Base-by-base conservation (phyloP, 2,888 invertebrate genomes). In the Dioctria rufipes region DNA sequence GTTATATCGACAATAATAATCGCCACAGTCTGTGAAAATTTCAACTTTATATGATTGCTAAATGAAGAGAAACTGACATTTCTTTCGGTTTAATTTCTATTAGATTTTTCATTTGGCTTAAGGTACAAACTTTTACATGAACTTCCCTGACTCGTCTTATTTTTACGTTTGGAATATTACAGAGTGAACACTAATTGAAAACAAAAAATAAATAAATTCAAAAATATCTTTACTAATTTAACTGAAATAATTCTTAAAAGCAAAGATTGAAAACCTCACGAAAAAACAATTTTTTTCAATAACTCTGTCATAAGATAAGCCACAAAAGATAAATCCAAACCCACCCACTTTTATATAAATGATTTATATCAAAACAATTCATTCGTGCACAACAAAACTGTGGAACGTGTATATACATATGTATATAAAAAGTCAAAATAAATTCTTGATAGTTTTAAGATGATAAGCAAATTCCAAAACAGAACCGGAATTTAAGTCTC, bases 391-490 rank as follows among this genome's bases (percentile, higher is more conserved):
- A 25, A 25, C 25, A 25, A 25, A 25, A 25, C 25, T 25, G 25
- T 25, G 25, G 25, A 25, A 25, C 67, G 67, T 49, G 49, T 25
- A 13, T 46, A 67, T 25, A n/a, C n/a, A n/a, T n/a, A n/a, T n/a
- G n/a, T n/a, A 54, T n/a, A 54, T 49, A 67, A 67, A 67, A 43
- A 37, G 43, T 67, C 49, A 49, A 6, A 69, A 69, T 5, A 69
- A 69, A 37, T 69, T 69, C 3, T 25, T 49, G 69, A 69, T 69
- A 69, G 49, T 69, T 69, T 51, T 9, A 51, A 5, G 9, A 3
- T 69, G 69, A 69, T 69, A 69, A 69, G 69, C 9, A 39, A 69
- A 69, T 69, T 51, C 54, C 39, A 51, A 51, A 69, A 51, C 54
- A 69, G 43, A 67, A 37, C 46, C 13, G 67, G 67, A 67, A 67